Conservation (phyloP, 2,113 vertebrate species). For the Onychostoma macrolepis region DNA sequence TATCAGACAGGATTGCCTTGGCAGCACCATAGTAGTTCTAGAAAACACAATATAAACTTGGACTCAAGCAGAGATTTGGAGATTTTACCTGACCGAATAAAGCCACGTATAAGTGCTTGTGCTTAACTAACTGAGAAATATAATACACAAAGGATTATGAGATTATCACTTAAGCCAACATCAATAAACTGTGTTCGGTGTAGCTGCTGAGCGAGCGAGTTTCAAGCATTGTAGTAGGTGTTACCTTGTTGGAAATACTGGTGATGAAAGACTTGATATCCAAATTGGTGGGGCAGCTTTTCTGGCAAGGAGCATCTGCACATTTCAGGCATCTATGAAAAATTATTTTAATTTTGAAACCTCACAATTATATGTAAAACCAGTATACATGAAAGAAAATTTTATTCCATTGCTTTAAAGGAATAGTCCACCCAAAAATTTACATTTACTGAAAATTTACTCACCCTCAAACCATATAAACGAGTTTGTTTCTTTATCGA, state of each 20-base stretch:
- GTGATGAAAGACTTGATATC: conserved; percentile 90
- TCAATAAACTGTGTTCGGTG: conserved; percentile 5
- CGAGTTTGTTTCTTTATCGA: too few species aligned
- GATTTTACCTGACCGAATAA: conserved; percentile 22
- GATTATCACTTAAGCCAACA: conserved; percentile 40
- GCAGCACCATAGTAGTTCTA: conserved; percentile 91
- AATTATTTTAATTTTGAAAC: not conserved
- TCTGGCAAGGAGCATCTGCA: conserved; percentile 88
- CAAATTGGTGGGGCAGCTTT: conserved; percentile 88
- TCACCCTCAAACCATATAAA: too few species aligned
- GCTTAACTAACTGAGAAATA: conserved; percentile 32
- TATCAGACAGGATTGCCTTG: conserved; percentile 87
- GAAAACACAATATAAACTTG: conserved; percentile 70
- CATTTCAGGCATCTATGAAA: conserved; percentile 85
- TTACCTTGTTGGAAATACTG: conserved; percentile 88
- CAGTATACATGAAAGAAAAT: not conserved
- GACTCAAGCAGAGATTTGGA: not conserved
- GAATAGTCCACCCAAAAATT: not conserved
- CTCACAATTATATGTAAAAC: not conserved
- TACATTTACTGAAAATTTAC: not conserved
- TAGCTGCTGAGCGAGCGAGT: not conserved
- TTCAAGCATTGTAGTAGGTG: conserved; percentile 36
- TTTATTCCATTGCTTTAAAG: not conserved
- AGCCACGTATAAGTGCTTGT: conserved; percentile 25
- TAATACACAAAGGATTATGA: conserved; percentile 34